phyloP scores from a whole-genome alignment of 1,140 invertebrate species.

The Eumaeus atala region DNA sequence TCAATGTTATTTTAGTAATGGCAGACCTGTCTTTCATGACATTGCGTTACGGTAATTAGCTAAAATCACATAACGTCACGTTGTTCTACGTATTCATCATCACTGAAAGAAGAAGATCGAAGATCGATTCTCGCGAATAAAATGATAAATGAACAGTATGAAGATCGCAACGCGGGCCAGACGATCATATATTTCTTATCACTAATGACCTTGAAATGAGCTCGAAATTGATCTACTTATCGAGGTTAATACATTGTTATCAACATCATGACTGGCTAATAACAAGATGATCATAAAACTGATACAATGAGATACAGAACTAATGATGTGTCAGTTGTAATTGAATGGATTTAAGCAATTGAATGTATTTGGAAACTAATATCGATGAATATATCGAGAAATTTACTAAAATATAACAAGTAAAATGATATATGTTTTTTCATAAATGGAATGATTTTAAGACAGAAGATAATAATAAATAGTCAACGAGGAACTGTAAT shows the following conservation, averaged over 20 bases:
- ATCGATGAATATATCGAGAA: no score
- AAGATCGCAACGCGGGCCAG: no score
- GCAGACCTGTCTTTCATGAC: background rate
- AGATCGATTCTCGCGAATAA: background rate
- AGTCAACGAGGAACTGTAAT: no score
- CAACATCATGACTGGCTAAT: slow-evolving; percentile 23
- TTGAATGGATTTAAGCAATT: no score
- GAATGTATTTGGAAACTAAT: no score
- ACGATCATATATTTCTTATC: background rate
- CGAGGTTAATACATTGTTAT: slow-evolving; percentile 45
- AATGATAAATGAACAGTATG: no score
- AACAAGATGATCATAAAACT: slow-evolving; percentile 14
- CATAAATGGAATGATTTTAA: no score
- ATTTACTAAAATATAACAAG: no score
- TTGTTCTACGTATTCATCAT: background rate
- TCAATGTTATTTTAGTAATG: slow-evolving; percentile 1
- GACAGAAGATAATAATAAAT: no score
- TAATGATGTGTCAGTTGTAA: no score
- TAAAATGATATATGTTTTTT: no score
- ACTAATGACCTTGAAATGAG: slow-evolving; percentile 42
- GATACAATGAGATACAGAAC: background rate
- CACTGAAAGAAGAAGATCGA: background rate
- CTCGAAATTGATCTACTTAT: slow-evolving; percentile 48
- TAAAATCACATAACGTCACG: background rate
- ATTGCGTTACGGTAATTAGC: slow-evolving; percentile 4